Percentiles rank a stretch among this genome's conserved stretches.
Evolutionary conservation across 2,888 invertebrate genomes (phyloP).

Genomic region (Eutolmus rufibarbis): DNA sequence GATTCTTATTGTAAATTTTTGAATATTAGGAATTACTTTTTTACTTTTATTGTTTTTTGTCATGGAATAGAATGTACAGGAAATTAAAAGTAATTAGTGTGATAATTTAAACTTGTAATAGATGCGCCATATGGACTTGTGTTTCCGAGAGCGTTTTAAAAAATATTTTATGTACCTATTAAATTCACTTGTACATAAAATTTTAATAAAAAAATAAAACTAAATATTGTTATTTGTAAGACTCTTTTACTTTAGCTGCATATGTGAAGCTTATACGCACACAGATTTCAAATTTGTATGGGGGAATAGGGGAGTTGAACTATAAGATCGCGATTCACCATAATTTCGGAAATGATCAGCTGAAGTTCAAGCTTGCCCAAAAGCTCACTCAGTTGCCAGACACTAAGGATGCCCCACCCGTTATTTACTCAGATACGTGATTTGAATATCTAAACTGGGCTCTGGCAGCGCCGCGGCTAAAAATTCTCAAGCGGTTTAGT

Average conservation of each 20-base stretch:
- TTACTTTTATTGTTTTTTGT: no score
- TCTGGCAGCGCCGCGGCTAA: not conserved
- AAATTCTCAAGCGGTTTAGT: not conserved
- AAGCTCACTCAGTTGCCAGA: not conserved
- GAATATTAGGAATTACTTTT: no score
- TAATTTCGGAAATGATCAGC: not conserved
- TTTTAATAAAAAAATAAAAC: no score
- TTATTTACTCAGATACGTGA: not conserved
- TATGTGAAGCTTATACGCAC: not conserved
- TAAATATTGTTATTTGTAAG: no score
- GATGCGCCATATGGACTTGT: no score
- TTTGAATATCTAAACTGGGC: slow-evolving; percentile 10
- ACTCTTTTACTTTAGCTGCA: not conserved
- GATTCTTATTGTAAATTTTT: no score
- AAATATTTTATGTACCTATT: no score
- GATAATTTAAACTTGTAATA: no score
- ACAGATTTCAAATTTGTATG: not conserved
- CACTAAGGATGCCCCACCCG: not conserved
- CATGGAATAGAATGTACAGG: no score
- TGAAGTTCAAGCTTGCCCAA: not conserved
- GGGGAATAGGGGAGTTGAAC: not conserved
- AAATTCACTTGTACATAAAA: no score
- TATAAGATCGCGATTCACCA: not conserved
- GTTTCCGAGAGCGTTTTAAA: no score
- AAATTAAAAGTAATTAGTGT: no score